Evolutionary conservation across 1,140 invertebrate species (phyloP), one percentile per base, ranked within the genome.

Genomic region (Papilio polytes): DNA sequence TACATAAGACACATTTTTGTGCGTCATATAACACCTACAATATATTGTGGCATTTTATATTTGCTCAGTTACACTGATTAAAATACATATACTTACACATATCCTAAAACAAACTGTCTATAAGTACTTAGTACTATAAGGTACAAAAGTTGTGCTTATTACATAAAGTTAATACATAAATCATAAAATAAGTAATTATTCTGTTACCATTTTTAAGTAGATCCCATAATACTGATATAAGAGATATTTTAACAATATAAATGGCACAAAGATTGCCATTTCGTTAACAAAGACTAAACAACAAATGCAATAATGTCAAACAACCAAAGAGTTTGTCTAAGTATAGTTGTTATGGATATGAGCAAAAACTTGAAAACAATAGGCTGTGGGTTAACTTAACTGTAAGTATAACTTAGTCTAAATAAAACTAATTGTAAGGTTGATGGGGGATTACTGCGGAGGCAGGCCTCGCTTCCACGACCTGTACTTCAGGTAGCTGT

Each of bases 401-500:
- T 41, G 12, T 8, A 36, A 3, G 13, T 31, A 56, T 56, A 59
- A 26, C 76, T 78, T 78, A 70, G 10, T 6, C 63, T 70, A 36
- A 6, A 31, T 70, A 53, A 78, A 56, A 26, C 31, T 36, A 78
- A 78, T 41, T 36, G n/a, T 74, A 9, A 73, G 41, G 76, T 80
- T 31, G 51, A 74, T 80, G 74, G 48, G 31, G n/a, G 59, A 36
- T 85, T 82, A 94, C 79, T 94, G 93, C 8, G 93, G 86, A 7
- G 93, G 92, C 20, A 93, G 80, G 0, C 92, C 92, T 78, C 89
- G 83, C 48, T 88, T 90, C 91, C 91, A 93, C 22, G 82, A 88
- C 72, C 88, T 93, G 78, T 90, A 94, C 66, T 94, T 94, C n/a
- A 98, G 88, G 90, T 96, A 98, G 1, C 97, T 97, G 86, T 98